Conservation (phyloP, 2,888 invertebrate species). For the Cosmia trapezina region DNA sequence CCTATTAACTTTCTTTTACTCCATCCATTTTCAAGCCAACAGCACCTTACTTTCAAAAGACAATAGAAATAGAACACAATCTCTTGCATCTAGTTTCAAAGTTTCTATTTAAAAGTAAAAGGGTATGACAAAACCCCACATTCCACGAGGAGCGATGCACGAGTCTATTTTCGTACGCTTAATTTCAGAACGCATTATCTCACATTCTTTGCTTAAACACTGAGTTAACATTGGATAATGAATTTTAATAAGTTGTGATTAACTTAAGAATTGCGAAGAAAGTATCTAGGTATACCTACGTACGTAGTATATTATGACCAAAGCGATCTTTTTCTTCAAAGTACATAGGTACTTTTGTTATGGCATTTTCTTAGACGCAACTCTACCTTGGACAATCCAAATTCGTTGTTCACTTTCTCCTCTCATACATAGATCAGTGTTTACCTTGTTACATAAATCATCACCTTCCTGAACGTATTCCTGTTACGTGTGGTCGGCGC, state of each 20-base stretch:
- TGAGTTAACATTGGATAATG: slow-evolving; percentile 28
- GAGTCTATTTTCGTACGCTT: slow-evolving; percentile 60
- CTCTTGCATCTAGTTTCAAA: slow-evolving; percentile 20
- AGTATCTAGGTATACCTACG: neutral
- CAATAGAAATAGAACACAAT: slow-evolving; percentile 1
- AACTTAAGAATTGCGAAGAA: neutral
- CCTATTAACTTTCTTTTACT: too few relatives aligned
- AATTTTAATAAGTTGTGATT: slow-evolving; percentile 24
- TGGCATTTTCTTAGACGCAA: neutral
- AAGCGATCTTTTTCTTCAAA: neutral
- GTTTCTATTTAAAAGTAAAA: slow-evolving; percentile 48
- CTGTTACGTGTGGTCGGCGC: too few relatives aligned
- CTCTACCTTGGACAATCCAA: too few relatives aligned
- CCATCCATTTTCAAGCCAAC: neutral
- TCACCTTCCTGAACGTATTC: too few relatives aligned
- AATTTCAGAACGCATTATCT: slow-evolving; percentile 61
- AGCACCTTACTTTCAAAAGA: neutral
- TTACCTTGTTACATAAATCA: neutral
- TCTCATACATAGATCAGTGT: too few relatives aligned
- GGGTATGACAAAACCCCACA: slow-evolving; percentile 52
- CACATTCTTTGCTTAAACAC: slow-evolving; percentile 52
- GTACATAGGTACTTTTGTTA: too few relatives aligned
- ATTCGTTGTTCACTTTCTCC: neutral
- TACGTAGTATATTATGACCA: neutral
- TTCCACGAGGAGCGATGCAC: slow-evolving; percentile 57